These are phyloP conservation scores for Drosophila insularis DNA, from an alignment of 1,140 invertebrate species.

Conservation along the genomic window DNA sequence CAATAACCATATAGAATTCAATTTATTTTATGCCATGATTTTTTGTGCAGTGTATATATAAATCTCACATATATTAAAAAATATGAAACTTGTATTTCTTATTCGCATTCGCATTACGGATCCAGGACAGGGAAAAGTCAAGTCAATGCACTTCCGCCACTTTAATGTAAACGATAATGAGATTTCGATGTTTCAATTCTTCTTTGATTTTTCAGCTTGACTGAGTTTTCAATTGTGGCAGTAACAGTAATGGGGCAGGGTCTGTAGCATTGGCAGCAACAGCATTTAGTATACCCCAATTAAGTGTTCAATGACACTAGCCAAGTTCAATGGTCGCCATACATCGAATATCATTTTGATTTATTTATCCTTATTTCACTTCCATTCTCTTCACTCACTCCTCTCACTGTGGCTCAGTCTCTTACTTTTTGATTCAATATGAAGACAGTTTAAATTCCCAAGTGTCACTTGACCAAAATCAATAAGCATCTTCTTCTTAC, in stretches of 20 bases:
- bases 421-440: background rate
- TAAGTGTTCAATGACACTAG: slow-evolving; percentile 33
- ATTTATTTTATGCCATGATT: too few species aligned
- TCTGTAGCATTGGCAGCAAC: background rate
- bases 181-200: slow-evolving; percentile 32
- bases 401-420: background rate
- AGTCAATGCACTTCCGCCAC: slow-evolving; percentile 67
- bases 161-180: slow-evolving; percentile 44
- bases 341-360: slow-evolving; percentile 39
- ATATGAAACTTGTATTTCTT: slow-evolving; percentile 46
- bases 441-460: slow-evolving; percentile 52
- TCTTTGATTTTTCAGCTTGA: slow-evolving; percentile 56
- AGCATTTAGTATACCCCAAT: slow-evolving; percentile 20
- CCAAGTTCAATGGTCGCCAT: slow-evolving; percentile 19
- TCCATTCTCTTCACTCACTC: background rate
- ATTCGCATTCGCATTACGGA: slow-evolving; percentile 16
- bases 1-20: too few species aligned
- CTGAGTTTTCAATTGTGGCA: slow-evolving; percentile 25
- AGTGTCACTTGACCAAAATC: slow-evolving; percentile 70
- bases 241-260: background rate
- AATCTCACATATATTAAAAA: slow-evolving; percentile 22
- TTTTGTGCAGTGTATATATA: slow-evolving; percentile 19
- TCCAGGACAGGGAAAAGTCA: slow-evolving; percentile 8
- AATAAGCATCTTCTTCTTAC: slow-evolving; percentile 49
- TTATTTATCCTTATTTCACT: background rate